Conservation (phyloP, 2,797 vertebrate species). For the Manis javanica region DNA sequence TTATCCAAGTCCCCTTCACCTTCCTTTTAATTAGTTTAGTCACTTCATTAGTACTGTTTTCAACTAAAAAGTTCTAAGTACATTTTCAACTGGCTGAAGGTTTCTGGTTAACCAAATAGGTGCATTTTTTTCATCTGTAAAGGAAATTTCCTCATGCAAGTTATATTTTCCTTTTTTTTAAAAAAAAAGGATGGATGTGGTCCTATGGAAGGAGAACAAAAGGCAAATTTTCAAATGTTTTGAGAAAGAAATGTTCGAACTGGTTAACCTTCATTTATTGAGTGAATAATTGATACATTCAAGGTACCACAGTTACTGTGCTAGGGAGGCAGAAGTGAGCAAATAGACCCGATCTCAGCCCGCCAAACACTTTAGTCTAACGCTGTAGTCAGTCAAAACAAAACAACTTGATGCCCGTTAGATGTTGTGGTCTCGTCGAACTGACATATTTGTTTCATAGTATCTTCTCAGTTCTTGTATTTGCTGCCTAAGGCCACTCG, state of each 20-base stretch:
- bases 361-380: neutral
- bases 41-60: conserved; percentile 21
- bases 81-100: neutral
- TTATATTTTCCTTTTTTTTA: neutral
- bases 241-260: neutral
- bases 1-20: neutral
- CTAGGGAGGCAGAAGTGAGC: neutral
- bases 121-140: neutral
- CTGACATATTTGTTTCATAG: neutral
- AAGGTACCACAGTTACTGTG: neutral
- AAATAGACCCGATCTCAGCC: neutral
- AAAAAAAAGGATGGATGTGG: neutral
- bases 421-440: neutral
- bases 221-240: conserved; percentile 39
- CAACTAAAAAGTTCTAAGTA: neutral
- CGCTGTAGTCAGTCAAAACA: neutral
- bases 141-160: neutral
- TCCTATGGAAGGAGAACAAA: neutral
- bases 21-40: neutral
- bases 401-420: neutral
- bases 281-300: neutral
- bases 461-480: neutral
- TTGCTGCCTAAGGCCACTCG: neutral
- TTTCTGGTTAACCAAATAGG: neutral
- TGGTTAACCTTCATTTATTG: neutral